Evolutionary conservation across 2,888 invertebrate genomes (phyloP), one percentile per base, ranked within the genome.

Genomic region (Xestia sexstrigata): DNA sequence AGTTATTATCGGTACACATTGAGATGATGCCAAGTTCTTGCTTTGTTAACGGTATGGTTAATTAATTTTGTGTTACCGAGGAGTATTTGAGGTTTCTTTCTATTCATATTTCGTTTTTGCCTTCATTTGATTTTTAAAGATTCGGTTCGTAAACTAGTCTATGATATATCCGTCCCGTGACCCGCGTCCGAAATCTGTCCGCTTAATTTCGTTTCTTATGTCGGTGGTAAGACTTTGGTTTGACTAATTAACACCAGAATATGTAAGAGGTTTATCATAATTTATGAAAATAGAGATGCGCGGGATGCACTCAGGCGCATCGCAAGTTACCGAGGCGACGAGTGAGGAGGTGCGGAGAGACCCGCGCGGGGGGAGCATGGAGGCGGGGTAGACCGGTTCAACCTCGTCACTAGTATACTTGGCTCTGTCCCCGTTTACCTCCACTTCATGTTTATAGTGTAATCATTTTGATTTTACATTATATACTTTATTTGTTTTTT

Each of bases 381-480:
- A 87, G 35, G 35, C 35, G 84, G 89, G 81, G 76, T n/a, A 83
- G 90, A 93, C 93, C 94, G 94, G 95, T 94, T 91, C 87, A 89
- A 89, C 92, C 89, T 92, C 93, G 90, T 89, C 92, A 92, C 92
- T 92, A 88, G 88, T 90, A 90, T 91, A 91, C 91, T 88, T 89
- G 89, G 88, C 88, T 89, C 86, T 95, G 94, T 93, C 94, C 95
- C 91, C 94, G 91, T 95, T 95, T 92, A 88, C 93, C 93, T 93
- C 92, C 92, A 91, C 88, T 89, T 85, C 78, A 83, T 91, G 88
- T 90, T 89, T 90, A 89, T 87, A 88, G 83, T 88, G 81, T 88
- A 84, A 84, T 87, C 76, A 77, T 80, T 81, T 77, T 74, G 85
- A 85, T 90, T 84, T 86, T 79, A 62, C 73, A 79, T 52, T 81